phyloP scores from a whole-genome alignment of 2,113 vertebrate genomes.

The Ceyx melanurus region DNA sequence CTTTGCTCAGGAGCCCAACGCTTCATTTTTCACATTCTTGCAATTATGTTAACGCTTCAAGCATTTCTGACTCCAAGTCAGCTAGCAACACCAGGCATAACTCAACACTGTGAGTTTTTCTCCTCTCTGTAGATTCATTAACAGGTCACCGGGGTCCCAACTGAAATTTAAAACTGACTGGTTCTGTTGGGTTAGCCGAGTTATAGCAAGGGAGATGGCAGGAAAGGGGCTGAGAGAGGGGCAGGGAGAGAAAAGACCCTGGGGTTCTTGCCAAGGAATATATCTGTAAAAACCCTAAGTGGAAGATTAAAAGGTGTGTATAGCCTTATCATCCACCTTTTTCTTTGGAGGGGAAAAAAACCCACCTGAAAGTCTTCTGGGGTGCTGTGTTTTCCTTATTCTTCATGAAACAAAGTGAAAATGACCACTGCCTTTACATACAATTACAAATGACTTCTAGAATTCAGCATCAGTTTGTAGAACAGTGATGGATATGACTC shows the following conservation, averaged over 20 bases:
- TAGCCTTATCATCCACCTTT: conserved; percentile 55
- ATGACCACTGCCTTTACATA: conserved; percentile 9
- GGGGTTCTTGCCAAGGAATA: conserved; percentile 44
- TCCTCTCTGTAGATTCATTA: conserved; percentile 86
- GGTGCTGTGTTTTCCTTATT: conserved; percentile 42
- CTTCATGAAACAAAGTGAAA: conserved; percentile 48
- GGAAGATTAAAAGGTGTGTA: conserved; percentile 65
- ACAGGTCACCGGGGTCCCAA: conserved; percentile 83
- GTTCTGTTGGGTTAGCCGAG: conserved; percentile 83
- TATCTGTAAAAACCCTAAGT: conserved; percentile 62
- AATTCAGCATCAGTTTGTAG: conserved; percentile 46
- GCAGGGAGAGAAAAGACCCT: conserved; percentile 48
- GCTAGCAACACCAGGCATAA: conserved; percentile 89
- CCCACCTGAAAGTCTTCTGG: conserved; percentile 32
- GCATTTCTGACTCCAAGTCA: conserved; percentile 93
- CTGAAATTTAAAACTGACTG: conserved; percentile 86
- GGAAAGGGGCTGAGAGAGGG: conserved; percentile 65
- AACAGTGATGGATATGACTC: conserved; percentile 57
- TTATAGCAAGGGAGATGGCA: conserved; percentile 77
- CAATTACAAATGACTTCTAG: conserved; percentile 15
- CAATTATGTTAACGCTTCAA: conserved; percentile 99
- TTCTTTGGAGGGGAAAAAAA: conserved; percentile 26
- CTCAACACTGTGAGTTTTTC: conserved; percentile 86
- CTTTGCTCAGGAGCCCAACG: conserved; percentile 90
- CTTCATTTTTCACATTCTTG: conserved; percentile 99